These are phyloP conservation scores for Aphelocoma coerulescens DNA, from an alignment of 2,113 vertebrate genomes.

Conservation along the genomic window DNA sequence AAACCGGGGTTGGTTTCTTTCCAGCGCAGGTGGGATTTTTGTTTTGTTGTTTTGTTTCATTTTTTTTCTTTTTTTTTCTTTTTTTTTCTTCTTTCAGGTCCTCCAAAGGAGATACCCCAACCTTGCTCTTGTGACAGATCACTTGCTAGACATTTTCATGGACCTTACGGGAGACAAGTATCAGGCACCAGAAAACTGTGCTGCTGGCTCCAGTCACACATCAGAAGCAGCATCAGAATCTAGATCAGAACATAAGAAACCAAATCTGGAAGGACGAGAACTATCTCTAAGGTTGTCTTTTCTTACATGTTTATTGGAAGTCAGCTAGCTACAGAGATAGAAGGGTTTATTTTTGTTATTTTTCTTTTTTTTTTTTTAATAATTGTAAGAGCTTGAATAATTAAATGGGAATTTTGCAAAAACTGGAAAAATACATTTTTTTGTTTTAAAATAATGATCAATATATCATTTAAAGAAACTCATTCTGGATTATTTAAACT, in stretches of 20 bases:
- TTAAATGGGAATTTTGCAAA: not conserved
- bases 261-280: constrained; percentile 84
- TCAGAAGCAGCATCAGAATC: constrained; percentile 27
- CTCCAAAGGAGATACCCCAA: constrained; percentile 78
- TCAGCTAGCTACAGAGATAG: not conserved
- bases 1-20: not conserved
- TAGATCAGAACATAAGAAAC: constrained; percentile 64
- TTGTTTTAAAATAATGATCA: not conserved
- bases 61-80: not conserved
- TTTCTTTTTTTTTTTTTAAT: not conserved
- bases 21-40: not conserved
- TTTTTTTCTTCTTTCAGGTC: constrained; percentile 68
- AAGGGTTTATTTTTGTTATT: not conserved
- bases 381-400: not conserved
- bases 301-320: not conserved
- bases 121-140: constrained; percentile 77
- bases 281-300: constrained; percentile 85
- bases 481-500: not conserved
- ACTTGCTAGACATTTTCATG: constrained; percentile 89
- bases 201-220: not conserved
- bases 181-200: not conserved
- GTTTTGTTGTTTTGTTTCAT: not conserved
- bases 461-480: not conserved
- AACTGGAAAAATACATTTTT: not conserved
- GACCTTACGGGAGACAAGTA: constrained; percentile 87